Conservation (phyloP, 2,113 vertebrate genomes). For the Rallus limicola region DNA sequence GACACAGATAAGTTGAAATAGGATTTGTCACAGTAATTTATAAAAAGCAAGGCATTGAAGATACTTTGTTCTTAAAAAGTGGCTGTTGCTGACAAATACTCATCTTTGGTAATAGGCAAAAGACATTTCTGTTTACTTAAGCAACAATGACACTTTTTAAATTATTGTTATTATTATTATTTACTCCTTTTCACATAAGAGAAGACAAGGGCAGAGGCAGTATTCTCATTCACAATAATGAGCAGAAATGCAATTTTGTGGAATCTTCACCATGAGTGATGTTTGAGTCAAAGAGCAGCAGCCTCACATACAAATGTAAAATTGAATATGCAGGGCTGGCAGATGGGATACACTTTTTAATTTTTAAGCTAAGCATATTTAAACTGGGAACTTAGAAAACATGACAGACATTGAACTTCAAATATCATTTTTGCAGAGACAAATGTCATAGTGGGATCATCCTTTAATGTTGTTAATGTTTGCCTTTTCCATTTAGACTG, state of each 20-base stretch:
- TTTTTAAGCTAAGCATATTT: constrained; percentile 24
- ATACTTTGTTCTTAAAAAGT: not conserved
- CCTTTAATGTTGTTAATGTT: not conserved
- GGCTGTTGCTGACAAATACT: not conserved
- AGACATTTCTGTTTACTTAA: not conserved
- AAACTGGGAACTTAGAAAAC: not conserved
- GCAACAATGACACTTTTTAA: not conserved
- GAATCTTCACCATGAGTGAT: not conserved
- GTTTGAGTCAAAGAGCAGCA: not conserved
- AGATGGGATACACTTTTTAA: constrained; percentile 8
- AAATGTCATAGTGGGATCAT: not conserved
- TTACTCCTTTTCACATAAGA: not conserved
- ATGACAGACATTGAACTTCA: constrained; percentile 4
- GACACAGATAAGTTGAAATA: not conserved
- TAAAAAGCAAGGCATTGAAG: not conserved
- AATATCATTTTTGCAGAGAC: not conserved
- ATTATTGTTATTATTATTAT: not conserved
- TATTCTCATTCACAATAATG: not conserved
- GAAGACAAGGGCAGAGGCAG: not conserved
- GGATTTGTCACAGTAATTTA: not conserved
- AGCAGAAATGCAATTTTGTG: not conserved
- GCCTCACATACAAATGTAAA: not conserved
- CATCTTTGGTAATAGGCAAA: not conserved
- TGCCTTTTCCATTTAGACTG: not conserved
- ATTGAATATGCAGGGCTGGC: not conserved